Conservation (phyloP, 2,888 invertebrate species). For the Octonoba sinensis region DNA sequence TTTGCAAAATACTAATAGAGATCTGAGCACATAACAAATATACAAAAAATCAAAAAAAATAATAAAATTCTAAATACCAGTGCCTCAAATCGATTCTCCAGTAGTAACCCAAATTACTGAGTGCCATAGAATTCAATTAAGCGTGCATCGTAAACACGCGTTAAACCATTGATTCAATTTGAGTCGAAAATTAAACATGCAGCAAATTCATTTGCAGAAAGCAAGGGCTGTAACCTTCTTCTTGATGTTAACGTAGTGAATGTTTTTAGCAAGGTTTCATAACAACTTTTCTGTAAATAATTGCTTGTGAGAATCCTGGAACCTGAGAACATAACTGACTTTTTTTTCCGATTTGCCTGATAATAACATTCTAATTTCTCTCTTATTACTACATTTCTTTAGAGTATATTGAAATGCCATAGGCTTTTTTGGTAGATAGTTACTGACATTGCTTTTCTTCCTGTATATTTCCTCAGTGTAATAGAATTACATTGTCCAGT, state of each 20-base stretch:
- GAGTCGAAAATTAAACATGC: constrained; percentile 5
- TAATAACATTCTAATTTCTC: constrained; percentile 28
- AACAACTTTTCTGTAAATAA: constrained; percentile 25
- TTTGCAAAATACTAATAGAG: too few species aligned
- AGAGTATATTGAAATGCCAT: constrained; percentile 33
- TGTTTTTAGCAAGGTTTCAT: constrained; percentile 33
- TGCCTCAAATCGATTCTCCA: background rate
- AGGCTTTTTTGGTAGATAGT: constrained; percentile 58
- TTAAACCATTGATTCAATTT: constrained; percentile 15
- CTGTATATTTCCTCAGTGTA: constrained; percentile 40
- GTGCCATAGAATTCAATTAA: constrained; percentile 9
- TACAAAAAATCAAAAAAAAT: too few species aligned
- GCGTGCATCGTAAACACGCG: background rate
- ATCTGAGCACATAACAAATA: too few species aligned
- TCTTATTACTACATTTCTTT: constrained; percentile 41
- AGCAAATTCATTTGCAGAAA: background rate
- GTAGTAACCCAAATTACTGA: too few species aligned
- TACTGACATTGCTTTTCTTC: constrained; percentile 51
- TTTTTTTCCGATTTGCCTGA: constrained; percentile 42
- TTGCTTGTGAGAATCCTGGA: constrained; percentile 36
- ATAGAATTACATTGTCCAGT: constrained; percentile 62
- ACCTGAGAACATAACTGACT: constrained; percentile 11
- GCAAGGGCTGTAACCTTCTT: background rate
- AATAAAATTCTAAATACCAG: too few species aligned
- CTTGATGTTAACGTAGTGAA: constrained; percentile 56